Percentiles rank a stretch among this genome's conserved stretches.
phyloP scores from a whole-genome alignment of 2,888 invertebrate species.

The Cheilosia vulpina region DNA sequence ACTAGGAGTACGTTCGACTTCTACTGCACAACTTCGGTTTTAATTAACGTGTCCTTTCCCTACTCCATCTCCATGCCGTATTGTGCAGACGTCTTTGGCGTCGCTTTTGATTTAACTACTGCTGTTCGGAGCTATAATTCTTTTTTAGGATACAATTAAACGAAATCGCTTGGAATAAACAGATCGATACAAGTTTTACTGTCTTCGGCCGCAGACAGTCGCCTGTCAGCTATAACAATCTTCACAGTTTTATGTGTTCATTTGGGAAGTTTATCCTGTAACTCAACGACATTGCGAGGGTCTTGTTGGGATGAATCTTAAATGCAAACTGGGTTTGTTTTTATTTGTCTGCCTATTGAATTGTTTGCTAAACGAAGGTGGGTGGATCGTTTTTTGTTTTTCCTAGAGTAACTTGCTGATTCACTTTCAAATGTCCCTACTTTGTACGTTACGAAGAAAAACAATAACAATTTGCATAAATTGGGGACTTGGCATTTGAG shows the following conservation, averaged over 20 bases:
- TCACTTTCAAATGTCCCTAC: too few species aligned
- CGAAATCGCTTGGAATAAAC: constrained; percentile 6
- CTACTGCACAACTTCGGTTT: not conserved
- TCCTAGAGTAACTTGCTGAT: too few species aligned
- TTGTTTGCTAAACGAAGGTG: too few species aligned
- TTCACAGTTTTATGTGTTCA: constrained; percentile 1
- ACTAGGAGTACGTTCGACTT: not conserved
- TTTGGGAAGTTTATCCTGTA: not conserved
- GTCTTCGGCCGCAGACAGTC: constrained; percentile 32
- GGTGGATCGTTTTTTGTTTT: too few species aligned
- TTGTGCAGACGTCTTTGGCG: constrained; percentile 5
- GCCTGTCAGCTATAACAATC: constrained; percentile 15
- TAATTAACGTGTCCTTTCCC: not conserved
- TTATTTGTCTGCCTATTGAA: too few species aligned
- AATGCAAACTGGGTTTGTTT: too few species aligned
- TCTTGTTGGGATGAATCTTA: too few species aligned
- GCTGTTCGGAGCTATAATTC: not conserved
- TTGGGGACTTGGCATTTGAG: too few species aligned
- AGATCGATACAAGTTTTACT: constrained; percentile 30
- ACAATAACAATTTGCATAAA: too few species aligned
- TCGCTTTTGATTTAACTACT: constrained; percentile 10
- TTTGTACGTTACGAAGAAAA: too few species aligned
- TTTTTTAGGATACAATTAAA: constrained; percentile 3
- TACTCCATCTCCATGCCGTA: not conserved
- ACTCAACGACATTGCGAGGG: too few species aligned